These are phyloP conservation scores for Aphodius granarius DNA, from an alignment of 2,888 invertebrate genomes.

Conservation along the genomic window DNA sequence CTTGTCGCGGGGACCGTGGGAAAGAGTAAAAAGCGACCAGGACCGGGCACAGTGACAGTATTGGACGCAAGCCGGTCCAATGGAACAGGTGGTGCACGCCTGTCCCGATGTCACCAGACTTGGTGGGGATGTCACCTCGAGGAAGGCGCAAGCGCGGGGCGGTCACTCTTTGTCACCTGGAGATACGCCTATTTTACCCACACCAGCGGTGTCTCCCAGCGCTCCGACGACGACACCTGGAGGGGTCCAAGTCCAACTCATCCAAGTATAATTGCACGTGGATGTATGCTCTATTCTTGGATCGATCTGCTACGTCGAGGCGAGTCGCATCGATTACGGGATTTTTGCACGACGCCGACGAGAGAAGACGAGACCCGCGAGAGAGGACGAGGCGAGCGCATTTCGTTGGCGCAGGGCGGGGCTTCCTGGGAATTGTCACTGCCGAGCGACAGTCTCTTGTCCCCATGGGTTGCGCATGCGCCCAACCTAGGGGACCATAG, in stretches of 20 bases:
- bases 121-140: constrained; percentile 51
- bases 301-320: not conserved
- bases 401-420: constrained; percentile 45
- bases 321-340: not conserved
- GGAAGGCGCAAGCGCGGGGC: constrained; percentile 49
- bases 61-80: constrained; percentile 51
- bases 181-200: constrained; percentile 52
- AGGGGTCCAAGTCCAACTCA: constrained; percentile 33
- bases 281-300: not conserved
- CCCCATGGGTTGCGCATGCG: constrained; percentile 50
- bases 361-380: constrained; percentile 10
- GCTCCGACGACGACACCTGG: constrained; percentile 45
- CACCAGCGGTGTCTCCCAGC: no score
- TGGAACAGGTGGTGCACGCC: constrained; percentile 53
- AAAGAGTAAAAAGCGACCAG: constrained; percentile 29
- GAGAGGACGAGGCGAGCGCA: constrained; percentile 33
- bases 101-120: constrained; percentile 52
- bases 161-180: constrained; percentile 50
- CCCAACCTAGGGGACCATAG: constrained; percentile 50
- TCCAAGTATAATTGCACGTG: constrained; percentile 12
- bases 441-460: constrained; percentile 53
- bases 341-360: constrained; percentile 11
- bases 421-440: constrained; percentile 51
- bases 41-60: constrained; percentile 39
- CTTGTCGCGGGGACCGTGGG: not conserved